A percentile compares a stretch with the other conserved stretches of the same genome.
These are phyloP conservation scores for Nomada fabriciana DNA, from an alignment of 2,888 invertebrate genomes.

Conservation along the genomic window DNA sequence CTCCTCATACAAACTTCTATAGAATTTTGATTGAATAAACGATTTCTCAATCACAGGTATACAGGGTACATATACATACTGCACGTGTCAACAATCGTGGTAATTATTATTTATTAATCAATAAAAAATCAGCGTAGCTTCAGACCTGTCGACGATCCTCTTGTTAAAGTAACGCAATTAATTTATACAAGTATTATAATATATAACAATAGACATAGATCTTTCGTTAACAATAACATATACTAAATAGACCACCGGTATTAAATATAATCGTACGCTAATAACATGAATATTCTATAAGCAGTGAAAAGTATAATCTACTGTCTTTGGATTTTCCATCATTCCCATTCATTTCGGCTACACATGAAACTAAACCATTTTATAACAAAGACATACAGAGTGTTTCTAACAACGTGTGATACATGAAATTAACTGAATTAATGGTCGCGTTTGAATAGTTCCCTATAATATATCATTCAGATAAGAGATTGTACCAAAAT, in stretches of 20 bases:
- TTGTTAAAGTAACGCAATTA: constrained; percentile 29
- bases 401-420: not conserved
- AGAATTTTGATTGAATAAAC: too few relatives aligned
- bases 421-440: not conserved
- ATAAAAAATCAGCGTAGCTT: not conserved
- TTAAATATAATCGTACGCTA: constrained; percentile 12
- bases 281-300: constrained; percentile 6
- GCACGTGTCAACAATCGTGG: not conserved
- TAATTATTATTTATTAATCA: not conserved
- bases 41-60: too few relatives aligned
- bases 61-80: not conserved
- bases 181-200: constrained; percentile 38
- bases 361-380: constrained; percentile 2
- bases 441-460: not conserved
- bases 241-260: constrained; percentile 2
- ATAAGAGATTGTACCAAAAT: constrained; percentile 27
- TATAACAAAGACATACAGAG: constrained; percentile 3
- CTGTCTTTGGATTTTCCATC: constrained; percentile 1
- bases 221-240: constrained; percentile 29
- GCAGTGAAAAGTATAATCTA: constrained; percentile 9
- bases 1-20: too few relatives aligned
- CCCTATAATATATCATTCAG: not conserved
- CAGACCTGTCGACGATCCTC: not conserved
- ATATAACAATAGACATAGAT: constrained; percentile 27
- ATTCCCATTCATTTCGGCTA: not conserved